Percentiles rank a stretch among this genome's conserved stretches.
phyloP scores from a whole-genome alignment of 2,797 vertebrate species.

The Thamnophis elegans region DNA sequence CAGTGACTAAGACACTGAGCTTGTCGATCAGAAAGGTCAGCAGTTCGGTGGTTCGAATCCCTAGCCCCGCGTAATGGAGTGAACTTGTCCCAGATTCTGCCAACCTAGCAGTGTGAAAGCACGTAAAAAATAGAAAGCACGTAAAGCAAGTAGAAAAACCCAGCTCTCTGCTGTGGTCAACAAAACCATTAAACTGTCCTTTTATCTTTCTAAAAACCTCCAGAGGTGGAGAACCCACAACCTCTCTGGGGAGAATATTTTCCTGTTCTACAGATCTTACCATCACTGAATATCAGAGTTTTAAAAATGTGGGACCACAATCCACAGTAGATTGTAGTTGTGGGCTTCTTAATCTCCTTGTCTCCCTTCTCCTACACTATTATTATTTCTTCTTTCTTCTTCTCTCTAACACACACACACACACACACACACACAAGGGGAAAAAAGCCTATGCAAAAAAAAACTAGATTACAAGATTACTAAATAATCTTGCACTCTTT shows the following conservation, averaged over 20 bases:
- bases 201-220: neutral
- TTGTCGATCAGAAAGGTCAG: too few relatives aligned
- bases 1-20: too few relatives aligned
- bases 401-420: neutral
- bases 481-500: neutral
- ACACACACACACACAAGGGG: too few relatives aligned
- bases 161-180: neutral
- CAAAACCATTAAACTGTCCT: neutral
- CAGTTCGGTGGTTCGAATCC: too few relatives aligned
- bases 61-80: too few relatives aligned
- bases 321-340: neutral
- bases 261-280: neutral
- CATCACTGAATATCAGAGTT: neutral
- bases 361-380: neutral
- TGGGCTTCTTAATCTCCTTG: neutral
- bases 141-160: too few relatives aligned
- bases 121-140: too few relatives aligned
- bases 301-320: neutral
- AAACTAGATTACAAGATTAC: too few relatives aligned
- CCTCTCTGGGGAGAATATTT: neutral
- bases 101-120: too few relatives aligned
- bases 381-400: too few relatives aligned
- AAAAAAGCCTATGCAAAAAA: neutral
- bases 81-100: too few relatives aligned
- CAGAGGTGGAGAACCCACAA: neutral